Evolutionary conservation across 2,113 vertebrate genomes (phyloP), one percentile per base, ranked within the genome.

Genomic region (Zosterops hypoxanthus): DNA sequence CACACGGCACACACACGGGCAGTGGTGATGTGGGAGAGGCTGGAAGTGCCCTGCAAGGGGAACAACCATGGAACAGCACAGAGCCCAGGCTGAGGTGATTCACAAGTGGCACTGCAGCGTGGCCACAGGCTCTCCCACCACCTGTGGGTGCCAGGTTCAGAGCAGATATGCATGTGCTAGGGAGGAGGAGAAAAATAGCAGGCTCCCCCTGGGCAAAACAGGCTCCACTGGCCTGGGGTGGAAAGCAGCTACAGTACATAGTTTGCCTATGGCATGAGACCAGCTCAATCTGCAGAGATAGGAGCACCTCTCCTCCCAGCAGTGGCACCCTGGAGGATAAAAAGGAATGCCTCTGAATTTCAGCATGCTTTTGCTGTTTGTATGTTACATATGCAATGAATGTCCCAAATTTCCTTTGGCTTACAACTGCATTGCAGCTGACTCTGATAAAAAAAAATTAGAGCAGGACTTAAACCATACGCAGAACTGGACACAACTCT

Each of bases 391-490:
- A 70, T 56, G 63, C 78, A 95, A 72, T 0, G 4, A 92, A 79
- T 4, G 8, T 82, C 92, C 85, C 90, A 92, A 91, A 96, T 95
- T 90, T 90, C 91, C 79, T 85, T 95, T 94, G 87, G 82, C 82
- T 88, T 83, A 56, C 68, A 66, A 69, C 42, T 82, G 65, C 68
- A 59, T 94, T 66, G 87, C 91, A 94, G 85, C 76, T 39, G 7
- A 88, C 49, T 92, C n/a, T 26, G 82, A 85, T 88, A 31, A 91
- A 86, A 52, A 82, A 68, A 70, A 57, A 12, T 53, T 63, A 85
- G 14, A 88, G 59, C 22, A 34, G 78, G 52, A 86, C 57, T 90
- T 96, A 83, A 92, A 76, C 85, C 36, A 57, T 66, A 66, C 0
- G 2, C 60, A 78, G 60, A 78, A 90, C 47, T 60, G 72, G 64